phyloP scores from a whole-genome alignment of 2,888 invertebrate genomes.

The Caenorhabditis sp. region DNA sequence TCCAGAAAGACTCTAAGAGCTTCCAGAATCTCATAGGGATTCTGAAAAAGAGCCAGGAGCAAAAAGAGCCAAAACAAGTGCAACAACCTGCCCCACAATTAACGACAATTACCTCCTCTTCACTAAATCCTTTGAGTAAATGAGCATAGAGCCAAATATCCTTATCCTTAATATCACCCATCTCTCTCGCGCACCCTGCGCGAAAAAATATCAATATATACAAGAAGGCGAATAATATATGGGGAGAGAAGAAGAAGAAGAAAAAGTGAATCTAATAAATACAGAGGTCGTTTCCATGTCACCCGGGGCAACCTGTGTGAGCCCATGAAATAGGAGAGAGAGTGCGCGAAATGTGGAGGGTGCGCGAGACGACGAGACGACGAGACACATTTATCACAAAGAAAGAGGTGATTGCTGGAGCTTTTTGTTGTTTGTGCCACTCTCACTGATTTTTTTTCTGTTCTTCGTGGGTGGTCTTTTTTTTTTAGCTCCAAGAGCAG shows the following conservation, averaged over 20 bases:
- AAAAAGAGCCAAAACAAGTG: too few species aligned
- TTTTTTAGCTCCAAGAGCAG: not conserved
- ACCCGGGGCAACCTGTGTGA: slow-evolving; percentile 1
- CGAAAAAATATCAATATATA: too few species aligned
- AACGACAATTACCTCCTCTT: not conserved
- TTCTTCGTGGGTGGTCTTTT: not conserved
- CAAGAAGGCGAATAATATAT: too few species aligned
- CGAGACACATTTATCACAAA: too few species aligned
- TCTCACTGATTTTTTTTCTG: too few species aligned
- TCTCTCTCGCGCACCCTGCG: too few species aligned
- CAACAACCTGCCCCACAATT: not conserved
- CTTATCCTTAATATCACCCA: not conserved
- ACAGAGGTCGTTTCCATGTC: slow-evolving; percentile 3
- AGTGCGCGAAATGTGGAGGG: not conserved
- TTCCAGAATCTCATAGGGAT: too few species aligned
- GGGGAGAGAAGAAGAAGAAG: not conserved
- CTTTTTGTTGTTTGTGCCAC: too few species aligned
- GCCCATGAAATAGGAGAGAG: not conserved
- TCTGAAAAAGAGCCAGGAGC: too few species aligned
- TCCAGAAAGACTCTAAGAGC: not conserved
- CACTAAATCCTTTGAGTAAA: not conserved
- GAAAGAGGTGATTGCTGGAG: too few species aligned
- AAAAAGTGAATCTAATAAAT: not conserved
- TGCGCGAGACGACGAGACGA: not conserved
- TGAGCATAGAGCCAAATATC: not conserved